Base-by-base conservation (phyloP, 2,113 vertebrate genomes). In the Nycticryphes semicollaris region DNA sequence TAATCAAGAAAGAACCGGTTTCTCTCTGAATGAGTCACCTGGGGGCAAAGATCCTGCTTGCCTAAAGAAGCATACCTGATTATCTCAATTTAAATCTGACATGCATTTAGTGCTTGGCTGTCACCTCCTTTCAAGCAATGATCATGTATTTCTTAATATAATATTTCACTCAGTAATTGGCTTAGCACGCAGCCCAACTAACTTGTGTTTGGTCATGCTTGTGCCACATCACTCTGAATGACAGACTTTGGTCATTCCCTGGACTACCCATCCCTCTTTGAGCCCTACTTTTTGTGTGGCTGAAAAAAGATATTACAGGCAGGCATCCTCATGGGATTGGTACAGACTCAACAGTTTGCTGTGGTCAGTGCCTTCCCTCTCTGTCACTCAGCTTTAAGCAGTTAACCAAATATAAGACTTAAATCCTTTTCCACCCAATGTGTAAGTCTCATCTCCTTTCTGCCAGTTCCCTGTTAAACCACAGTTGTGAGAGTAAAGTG, bases 131-230 rank as follows among this genome's bases (percentile, higher is more conserved):
- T 82, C 16, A 60, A 48, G 28, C 37, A 53, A 21, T 48, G 6
- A 3, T 13, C 9, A n/a, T 48, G 5, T 31, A 59, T 47, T 78
- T 90, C 28, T 66, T 54, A 59, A 35, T 72, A 31, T 31, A 19
- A 3, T 21, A 23, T 48, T 83, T 84, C 35, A 67, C 30, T 24
- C 23, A n/a, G 37, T 25, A 31, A 57, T 63, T 37, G 89, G 9
- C 62, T 87, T 41, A 68, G 14, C 16, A 9, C 19, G 21, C 16
- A 39, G 39, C 60, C 30, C 57, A 47, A 0, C 8, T 47, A 50
- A 19, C 13, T 19, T 1, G 1, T 28, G 21, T 13, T 3, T 70
- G 22, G 22, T 47, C n/a, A 51, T 30, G 17, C 6, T n/a, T 0
- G 0, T 45, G 15, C 31, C 39, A 6, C 1, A 2, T 12, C 2